Conservation (phyloP, 2,888 invertebrate genomes). For the Agrenia bidenticulata region DNA sequence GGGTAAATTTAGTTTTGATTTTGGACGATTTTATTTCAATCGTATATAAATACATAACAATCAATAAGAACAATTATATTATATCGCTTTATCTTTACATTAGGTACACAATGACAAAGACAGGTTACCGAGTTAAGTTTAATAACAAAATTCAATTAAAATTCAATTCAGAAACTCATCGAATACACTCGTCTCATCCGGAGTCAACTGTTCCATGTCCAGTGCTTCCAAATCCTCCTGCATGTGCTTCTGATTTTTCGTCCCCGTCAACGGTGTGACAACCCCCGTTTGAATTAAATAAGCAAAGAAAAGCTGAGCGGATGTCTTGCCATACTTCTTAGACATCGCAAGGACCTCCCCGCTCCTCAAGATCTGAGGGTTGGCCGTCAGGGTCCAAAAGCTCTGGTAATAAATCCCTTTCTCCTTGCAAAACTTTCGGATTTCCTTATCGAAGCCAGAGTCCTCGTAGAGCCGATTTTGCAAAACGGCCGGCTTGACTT, state of each 20-base stretch:
- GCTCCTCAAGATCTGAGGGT: conserved; percentile 32
- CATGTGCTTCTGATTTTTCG: conserved; percentile 37
- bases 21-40: too few relatives aligned
- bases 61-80: too few relatives aligned
- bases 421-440: conserved; percentile 38
- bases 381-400: conserved; percentile 43
- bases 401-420: conserved; percentile 42
- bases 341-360: conserved; percentile 22
- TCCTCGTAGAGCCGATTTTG: conserved; percentile 40
- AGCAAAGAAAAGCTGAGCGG: conserved; percentile 35
- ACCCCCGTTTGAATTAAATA: conserved; percentile 41
- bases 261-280: conserved; percentile 40
- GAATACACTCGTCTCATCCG: conserved; percentile 30
- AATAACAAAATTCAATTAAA: neutral
- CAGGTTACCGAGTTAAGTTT: too few relatives aligned
- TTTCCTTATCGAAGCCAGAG: conserved; percentile 31
- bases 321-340: conserved; percentile 20
- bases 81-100: too few relatives aligned
- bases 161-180: conserved; percentile 21
- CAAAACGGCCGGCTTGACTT: conserved; percentile 39
- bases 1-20: too few relatives aligned
- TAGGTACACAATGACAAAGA: too few relatives aligned
- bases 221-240: conserved; percentile 36
- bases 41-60: too few relatives aligned
- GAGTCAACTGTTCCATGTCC: conserved; percentile 21